phyloP scores from a whole-genome alignment of 2,888 invertebrate species.

The Epinotia bilunana region DNA sequence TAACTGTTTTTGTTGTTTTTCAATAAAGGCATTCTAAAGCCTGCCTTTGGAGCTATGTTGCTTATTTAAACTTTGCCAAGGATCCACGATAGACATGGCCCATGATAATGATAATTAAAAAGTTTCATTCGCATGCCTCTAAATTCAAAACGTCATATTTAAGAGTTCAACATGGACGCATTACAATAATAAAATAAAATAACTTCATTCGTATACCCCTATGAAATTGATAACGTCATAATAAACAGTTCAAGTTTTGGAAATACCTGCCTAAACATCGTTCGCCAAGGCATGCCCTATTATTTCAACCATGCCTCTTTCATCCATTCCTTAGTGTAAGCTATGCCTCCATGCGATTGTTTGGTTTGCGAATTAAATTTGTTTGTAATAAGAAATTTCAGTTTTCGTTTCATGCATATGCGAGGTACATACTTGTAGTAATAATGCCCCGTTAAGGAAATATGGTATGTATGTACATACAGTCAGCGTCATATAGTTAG shows the following conservation, averaged over 20 bases:
- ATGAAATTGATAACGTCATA: background rate
- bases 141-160: background rate
- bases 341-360: conserved; percentile 64
- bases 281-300: background rate
- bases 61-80: background rate
- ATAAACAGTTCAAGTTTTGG: background rate
- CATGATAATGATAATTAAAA: background rate
- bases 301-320: no score
- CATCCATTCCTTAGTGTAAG: conserved; percentile 22
- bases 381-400: conserved; percentile 47
- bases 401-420: conserved; percentile 61
- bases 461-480: no score
- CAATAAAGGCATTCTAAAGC: background rate
- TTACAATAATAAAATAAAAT: background rate
- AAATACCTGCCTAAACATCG: background rate
- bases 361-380: conserved; percentile 67
- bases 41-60: background rate
- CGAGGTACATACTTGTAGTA: conserved; percentile 53
- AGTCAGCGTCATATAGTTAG: no score
- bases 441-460: no score
- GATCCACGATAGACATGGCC: background rate
- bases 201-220: background rate
- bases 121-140: background rate
- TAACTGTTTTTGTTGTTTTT: background rate
- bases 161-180: background rate